Evolutionary conservation across 53 echinoderm and acorn worm genomes (phyloP).

Genomic region (Luidia sarsii): DNA sequence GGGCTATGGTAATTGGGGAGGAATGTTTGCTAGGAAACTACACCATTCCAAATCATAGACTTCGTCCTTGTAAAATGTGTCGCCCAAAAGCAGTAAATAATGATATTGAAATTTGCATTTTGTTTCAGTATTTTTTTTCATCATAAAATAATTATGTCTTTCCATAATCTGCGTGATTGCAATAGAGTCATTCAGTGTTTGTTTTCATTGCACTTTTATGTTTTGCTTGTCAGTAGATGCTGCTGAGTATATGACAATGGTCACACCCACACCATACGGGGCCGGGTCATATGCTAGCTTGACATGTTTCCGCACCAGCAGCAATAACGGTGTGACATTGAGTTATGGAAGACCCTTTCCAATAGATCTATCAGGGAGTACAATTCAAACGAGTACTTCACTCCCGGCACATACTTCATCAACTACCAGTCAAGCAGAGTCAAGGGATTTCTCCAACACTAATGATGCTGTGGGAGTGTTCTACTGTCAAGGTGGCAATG

Average conservation of each 20-base stretch:
- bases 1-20: no score
- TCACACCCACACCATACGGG: constrained; percentile 42
- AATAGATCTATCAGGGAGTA: constrained; percentile 13
- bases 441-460: background rate
- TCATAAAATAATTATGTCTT: no score
- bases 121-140: no score
- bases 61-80: no score
- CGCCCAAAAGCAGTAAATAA: no score
- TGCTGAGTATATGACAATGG: constrained; percentile 35
- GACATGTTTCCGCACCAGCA: constrained; percentile 28
- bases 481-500: constrained; percentile 34
- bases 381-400: background rate
- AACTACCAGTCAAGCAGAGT: background rate
- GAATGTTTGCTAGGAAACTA: no score
- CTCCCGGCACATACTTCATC: background rate
- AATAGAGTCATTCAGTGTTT: no score
- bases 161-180: no score
- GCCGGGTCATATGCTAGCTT: background rate
- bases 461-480: constrained; percentile 29
- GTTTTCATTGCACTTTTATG: no score
- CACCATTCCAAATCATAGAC: no score
- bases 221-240: constrained; percentile 2
- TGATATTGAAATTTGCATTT: no score
- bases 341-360: constrained; percentile 37
- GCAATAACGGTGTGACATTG: background rate